Percentiles rank a stretch among this genome's conserved stretches.
Conservation (phyloP, 2,888 invertebrate species). For the Nowickia ferox region DNA sequence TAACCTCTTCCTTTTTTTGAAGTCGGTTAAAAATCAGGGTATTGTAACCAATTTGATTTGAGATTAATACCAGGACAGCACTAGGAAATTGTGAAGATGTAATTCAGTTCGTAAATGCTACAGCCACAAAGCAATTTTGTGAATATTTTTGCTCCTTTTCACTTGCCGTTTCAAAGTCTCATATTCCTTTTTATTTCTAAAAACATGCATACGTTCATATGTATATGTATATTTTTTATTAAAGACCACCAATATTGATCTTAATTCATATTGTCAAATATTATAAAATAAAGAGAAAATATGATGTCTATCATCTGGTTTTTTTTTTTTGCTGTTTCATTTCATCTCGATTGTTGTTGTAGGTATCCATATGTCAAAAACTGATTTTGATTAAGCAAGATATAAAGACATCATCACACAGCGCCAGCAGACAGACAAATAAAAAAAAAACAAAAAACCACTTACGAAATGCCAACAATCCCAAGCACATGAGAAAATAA, state of each 20-base stretch:
- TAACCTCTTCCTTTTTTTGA: too few species aligned
- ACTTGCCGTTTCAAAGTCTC: not conserved
- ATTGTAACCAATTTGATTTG: too few species aligned
- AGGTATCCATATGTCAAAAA: conserved; percentile 53
- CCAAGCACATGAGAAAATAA: conserved; percentile 7
- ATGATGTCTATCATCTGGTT: conserved; percentile 52
- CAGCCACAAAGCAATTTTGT: too few species aligned
- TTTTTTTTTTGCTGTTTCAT: conserved; percentile 27
- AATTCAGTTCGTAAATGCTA: too few species aligned
- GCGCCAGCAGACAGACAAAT: not conserved
- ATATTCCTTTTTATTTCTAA: conserved; percentile 7
- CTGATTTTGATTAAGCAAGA: conserved; percentile 37
- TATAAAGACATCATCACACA: conserved; percentile 66
- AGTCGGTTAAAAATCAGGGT: too few species aligned
- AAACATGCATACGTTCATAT: not conserved
- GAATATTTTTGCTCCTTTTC: not conserved
- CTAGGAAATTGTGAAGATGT: too few species aligned
- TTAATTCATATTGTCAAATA: not conserved
- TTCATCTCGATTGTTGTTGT: conserved; percentile 11
- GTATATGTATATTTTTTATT: too few species aligned
- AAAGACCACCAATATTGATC: conserved; percentile 57
- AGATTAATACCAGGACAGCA: too few species aligned
- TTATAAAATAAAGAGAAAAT: not conserved
- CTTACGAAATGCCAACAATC: conserved; percentile 57
- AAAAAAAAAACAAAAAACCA: not conserved